Evolutionary conservation across 92 coral and sea anemone genomes (phyloP).

Genomic region (Desmophyllum pertusum): DNA sequence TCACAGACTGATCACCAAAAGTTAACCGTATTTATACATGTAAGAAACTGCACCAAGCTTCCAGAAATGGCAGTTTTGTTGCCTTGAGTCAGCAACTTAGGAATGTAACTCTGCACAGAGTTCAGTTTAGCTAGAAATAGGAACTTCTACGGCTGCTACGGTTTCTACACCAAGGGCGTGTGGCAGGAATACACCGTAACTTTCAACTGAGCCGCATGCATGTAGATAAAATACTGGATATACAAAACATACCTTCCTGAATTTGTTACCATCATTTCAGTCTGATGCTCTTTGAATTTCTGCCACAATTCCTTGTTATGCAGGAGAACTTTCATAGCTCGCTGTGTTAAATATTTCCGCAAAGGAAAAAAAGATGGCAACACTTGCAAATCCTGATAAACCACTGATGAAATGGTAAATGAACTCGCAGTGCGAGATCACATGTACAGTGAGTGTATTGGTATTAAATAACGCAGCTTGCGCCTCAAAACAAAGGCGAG

Average conservation of each 20-base stretch:
- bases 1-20: background rate
- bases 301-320: constrained; percentile 61
- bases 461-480: constrained; percentile 13
- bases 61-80: background rate
- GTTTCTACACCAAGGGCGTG: background rate
- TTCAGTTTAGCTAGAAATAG: background rate
- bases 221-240: background rate
- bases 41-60: background rate
- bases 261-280: constrained; percentile 63
- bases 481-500: constrained; percentile 17
- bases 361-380: no score
- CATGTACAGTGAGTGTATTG: background rate
- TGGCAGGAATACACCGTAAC: background rate
- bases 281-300: constrained; percentile 55
- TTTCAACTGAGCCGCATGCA: background rate
- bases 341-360: background rate
- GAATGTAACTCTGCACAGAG: background rate
- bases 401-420: background rate
- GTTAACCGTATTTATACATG: background rate
- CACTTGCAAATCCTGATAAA: background rate
- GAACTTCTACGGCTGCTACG: background rate
- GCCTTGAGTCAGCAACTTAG: background rate
- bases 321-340: constrained; percentile 42
- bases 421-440: background rate
- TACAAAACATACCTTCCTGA: constrained; percentile 60